phyloP scores from a whole-genome alignment of 2,888 invertebrate genomes.

The Busseola fusca region DNA sequence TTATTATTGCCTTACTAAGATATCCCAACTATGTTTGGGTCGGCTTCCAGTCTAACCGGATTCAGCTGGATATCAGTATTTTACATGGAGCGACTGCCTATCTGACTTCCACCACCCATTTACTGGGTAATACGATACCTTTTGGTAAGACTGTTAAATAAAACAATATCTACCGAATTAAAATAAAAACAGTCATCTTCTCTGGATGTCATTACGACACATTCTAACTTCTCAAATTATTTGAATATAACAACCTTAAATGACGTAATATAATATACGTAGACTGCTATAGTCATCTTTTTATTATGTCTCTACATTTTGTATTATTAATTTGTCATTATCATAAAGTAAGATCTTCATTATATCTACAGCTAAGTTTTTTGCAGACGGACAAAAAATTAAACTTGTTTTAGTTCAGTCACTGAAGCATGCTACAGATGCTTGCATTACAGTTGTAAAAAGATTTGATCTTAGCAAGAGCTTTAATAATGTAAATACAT shows the following conservation, averaged over 20 bases:
- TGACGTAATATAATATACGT: constrained; percentile 8
- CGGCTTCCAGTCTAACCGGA: too few species aligned
- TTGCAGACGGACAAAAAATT: constrained; percentile 35
- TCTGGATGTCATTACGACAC: not conserved
- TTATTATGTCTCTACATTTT: constrained; percentile 21
- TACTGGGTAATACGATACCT: too few species aligned
- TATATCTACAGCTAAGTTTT: constrained; percentile 16
- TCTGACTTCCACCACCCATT: too few species aligned
- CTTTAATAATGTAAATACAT: not conserved
- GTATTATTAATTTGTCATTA: constrained; percentile 31
- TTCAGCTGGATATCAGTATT: too few species aligned
- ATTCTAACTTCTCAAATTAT: constrained; percentile 7
- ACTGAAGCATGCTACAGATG: constrained; percentile 20
- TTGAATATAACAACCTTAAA: not conserved
- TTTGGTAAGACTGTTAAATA: too few species aligned
- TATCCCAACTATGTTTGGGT: too few species aligned
- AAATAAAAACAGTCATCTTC: not conserved
- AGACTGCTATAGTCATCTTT: constrained; percentile 2
- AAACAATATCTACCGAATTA: not conserved
- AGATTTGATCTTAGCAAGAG: constrained; percentile 13
- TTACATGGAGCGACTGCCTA: too few species aligned
- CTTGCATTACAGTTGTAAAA: constrained; percentile 11
- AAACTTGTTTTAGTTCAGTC: constrained; percentile 28
- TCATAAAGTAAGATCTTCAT: constrained; percentile 38
- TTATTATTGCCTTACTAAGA: too few species aligned